phyloP scores from a whole-genome alignment of 2,113 vertebrate genomes.

The Aptenodytes patagonicus region DNA sequence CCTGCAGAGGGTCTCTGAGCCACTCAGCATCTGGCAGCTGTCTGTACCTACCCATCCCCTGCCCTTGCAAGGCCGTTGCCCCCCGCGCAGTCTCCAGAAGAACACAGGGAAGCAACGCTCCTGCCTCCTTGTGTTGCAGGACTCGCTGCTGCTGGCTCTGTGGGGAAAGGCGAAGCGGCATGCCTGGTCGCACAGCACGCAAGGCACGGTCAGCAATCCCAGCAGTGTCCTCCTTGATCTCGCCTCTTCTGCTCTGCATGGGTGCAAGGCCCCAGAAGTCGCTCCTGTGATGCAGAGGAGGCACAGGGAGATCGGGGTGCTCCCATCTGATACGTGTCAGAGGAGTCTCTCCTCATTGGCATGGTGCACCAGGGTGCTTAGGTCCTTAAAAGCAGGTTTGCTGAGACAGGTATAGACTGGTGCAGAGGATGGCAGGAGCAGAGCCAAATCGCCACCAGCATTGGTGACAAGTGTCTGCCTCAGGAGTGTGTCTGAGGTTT shows the following conservation, averaged over 20 bases:
- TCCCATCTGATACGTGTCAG: fast-evolving
- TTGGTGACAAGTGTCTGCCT: not conserved
- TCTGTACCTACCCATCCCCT: not conserved
- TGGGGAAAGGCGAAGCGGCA: fast-evolving
- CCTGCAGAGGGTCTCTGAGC: not conserved
- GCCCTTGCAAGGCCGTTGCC: not conserved
- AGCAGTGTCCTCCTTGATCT: not conserved
- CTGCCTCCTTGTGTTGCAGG: not conserved
- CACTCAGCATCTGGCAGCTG: not conserved
- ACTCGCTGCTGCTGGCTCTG: not conserved
- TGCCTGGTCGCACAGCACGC: not conserved
- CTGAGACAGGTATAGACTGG: not conserved
- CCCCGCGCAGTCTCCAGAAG: fast-evolving
- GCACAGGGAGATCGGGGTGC: not conserved
- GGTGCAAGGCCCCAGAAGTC: not conserved
- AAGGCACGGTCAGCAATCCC: fast-evolving
- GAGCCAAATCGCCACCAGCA: not conserved
- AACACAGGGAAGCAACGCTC: not conserved
- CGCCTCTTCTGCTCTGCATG: not conserved
- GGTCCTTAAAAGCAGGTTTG: not conserved
- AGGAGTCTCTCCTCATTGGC: not conserved
- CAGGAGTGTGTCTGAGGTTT: not conserved
- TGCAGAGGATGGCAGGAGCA: not conserved
- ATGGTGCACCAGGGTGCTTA: not conserved
- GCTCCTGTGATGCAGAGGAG: not conserved